A percentile compares a stretch with the other conserved stretches of the same genome.
Evolutionary conservation across 1,140 invertebrate species (phyloP).

Genomic region (Trissolcus basalis): DNA sequence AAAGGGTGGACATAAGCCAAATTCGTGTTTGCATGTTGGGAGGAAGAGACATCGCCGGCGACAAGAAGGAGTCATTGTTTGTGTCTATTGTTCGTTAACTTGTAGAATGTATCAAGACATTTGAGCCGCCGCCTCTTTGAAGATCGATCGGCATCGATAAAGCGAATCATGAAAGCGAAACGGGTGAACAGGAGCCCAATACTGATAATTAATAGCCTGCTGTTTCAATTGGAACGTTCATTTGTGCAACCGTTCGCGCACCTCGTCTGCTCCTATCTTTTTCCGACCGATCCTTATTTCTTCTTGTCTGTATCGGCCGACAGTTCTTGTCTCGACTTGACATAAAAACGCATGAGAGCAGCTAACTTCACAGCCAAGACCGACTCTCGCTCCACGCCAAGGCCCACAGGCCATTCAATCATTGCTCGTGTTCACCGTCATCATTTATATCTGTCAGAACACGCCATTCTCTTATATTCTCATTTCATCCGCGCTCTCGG

Average conservation of each 20-base stretch:
- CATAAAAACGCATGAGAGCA: slow-evolving; percentile 55
- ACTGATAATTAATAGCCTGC: slow-evolving; percentile 59
- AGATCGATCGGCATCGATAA: slow-evolving; percentile 56
- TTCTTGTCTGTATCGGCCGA: slow-evolving; percentile 46
- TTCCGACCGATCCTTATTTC: slow-evolving; percentile 50
- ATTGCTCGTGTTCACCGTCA: slow-evolving; percentile 55
- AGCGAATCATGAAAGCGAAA: slow-evolving; percentile 44
- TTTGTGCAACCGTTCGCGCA: slow-evolving; percentile 58
- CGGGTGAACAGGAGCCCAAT: slow-evolving; percentile 54
- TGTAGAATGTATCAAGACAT: slow-evolving; percentile 55
- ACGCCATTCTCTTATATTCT: slow-evolving; percentile 50
- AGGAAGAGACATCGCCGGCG: slow-evolving; percentile 36
- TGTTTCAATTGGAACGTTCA: slow-evolving; percentile 58
- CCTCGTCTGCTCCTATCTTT: slow-evolving; percentile 35
- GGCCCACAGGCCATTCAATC: slow-evolving; percentile 55
- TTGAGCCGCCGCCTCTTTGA: slow-evolving; percentile 53
- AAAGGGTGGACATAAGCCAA: slow-evolving; percentile 14
- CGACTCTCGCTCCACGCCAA: slow-evolving; percentile 42
- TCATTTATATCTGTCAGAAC: slow-evolving; percentile 59
- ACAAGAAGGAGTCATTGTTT: slow-evolving; percentile 46
- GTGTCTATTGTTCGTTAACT: slow-evolving; percentile 55
- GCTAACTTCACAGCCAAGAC: slow-evolving; percentile 53
- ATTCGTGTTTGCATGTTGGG: slow-evolving; percentile 48
- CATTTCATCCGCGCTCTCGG: slow-evolving; percentile 42
- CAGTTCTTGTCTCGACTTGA: slow-evolving; percentile 51